Percentiles rank a stretch among this genome's conserved stretches.
These are phyloP conservation scores for Sphenopsis melanotis DNA, from an alignment of 2,797 vertebrate species.

Conservation along the genomic window DNA sequence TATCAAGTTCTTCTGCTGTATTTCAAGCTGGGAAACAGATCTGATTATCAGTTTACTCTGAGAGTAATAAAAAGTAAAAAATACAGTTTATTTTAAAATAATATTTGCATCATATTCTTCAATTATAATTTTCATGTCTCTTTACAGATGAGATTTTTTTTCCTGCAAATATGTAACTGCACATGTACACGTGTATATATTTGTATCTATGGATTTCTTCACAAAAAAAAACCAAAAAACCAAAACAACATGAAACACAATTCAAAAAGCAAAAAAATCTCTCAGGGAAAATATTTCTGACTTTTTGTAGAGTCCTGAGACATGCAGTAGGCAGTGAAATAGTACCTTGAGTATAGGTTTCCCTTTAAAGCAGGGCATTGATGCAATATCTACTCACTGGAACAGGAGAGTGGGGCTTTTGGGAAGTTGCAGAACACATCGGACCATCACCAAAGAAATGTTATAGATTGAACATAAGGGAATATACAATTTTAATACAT, in stretches of 20 bases:
- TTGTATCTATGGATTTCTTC: neutral
- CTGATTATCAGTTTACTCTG: neutral
- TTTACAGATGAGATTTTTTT: neutral
- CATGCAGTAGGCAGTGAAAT: neutral
- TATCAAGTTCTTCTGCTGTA: accelerated
- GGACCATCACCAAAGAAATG: neutral
- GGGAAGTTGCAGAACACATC: neutral
- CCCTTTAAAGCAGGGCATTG: neutral
- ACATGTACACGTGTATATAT: accelerated
- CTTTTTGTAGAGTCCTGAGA: neutral
- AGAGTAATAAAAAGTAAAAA: neutral
- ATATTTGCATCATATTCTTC: neutral
- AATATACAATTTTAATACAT: neutral
- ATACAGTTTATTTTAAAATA: neutral
- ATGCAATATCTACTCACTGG: neutral
- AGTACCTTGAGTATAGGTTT: neutral
- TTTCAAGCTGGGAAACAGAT: neutral
- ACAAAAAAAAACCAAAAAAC: neutral
- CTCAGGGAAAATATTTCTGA: neutral
- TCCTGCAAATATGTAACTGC: neutral
- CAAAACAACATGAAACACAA: neutral
- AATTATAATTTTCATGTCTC: neutral
- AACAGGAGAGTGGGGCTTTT: neutral
- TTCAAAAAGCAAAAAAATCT: neutral
- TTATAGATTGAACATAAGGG: neutral